Conservation (phyloP, 2,113 vertebrate species). For the Leptocoma aspasia region DNA sequence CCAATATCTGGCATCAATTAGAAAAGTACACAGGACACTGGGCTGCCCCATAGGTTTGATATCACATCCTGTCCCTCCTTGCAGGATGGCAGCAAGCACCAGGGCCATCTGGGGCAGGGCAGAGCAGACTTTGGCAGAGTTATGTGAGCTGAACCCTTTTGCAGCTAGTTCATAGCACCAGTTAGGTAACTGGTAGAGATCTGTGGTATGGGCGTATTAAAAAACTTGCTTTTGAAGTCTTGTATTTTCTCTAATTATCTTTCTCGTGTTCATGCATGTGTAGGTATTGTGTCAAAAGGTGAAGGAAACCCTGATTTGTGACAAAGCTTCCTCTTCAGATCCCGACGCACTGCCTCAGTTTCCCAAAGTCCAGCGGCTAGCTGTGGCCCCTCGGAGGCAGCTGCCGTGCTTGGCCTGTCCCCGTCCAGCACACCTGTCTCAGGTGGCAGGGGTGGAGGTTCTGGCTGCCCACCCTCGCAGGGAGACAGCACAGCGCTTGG, state of each 20-base stretch:
- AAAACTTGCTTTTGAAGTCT: not conserved
- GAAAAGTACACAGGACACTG: not conserved
- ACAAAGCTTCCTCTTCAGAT: not conserved
- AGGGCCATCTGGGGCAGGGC: too few species aligned
- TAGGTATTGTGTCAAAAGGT: not conserved
- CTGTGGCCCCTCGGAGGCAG: too few species aligned
- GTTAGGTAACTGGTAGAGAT: not conserved
- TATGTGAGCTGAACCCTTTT: not conserved
- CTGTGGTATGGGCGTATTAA: not conserved
- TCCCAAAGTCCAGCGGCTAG: too few species aligned
- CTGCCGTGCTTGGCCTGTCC: too few species aligned
- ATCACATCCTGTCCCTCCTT: not conserved
- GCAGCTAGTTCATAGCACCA: not conserved
- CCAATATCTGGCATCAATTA: conserved; percentile 18
- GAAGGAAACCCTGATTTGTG: not conserved
- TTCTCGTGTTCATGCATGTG: accelerated
- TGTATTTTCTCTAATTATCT: not conserved
- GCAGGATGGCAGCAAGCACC: not conserved
- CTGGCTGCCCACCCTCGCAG: too few species aligned
- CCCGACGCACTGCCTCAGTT: too few species aligned
- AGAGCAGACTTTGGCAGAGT: not conserved
- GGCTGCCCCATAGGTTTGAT: not conserved
- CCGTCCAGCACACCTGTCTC: too few species aligned
- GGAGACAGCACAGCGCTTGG: too few species aligned
- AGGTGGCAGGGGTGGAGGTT: too few species aligned